These are phyloP conservation scores for Hyles vespertilio DNA, from an alignment of 1,140 invertebrate genomes.

Conservation along the genomic window DNA sequence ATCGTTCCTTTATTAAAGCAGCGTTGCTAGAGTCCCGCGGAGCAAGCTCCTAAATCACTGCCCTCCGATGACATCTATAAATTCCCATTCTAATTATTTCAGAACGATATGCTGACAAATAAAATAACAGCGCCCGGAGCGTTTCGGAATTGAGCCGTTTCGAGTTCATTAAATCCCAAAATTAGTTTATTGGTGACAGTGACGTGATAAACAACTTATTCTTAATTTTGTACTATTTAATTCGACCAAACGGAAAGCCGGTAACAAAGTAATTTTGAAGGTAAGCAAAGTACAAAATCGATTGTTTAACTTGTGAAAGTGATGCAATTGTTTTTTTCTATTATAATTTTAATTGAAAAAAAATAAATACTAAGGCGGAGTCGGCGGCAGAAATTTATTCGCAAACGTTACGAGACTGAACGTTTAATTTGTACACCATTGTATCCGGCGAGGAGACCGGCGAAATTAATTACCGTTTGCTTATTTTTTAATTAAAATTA, in stretches of 20 bases:
- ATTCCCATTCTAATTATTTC: slow-evolving; percentile 63
- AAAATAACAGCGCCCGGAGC: slow-evolving; percentile 52
- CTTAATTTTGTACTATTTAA: slow-evolving; percentile 9
- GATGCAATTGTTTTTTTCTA: slow-evolving; percentile 23
- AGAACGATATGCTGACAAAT: slow-evolving; percentile 55
- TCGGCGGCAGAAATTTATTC: slow-evolving; percentile 30
- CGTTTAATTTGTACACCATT: slow-evolving; percentile 54
- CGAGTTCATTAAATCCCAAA: slow-evolving; percentile 54
- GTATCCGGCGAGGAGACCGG: slow-evolving; percentile 34
- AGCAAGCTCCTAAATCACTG: slow-evolving; percentile 42
- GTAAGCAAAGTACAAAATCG: slow-evolving; percentile 10
- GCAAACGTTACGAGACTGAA: slow-evolving; percentile 29
- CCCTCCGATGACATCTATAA: slow-evolving; percentile 57
- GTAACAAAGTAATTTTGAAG: slow-evolving; percentile 6
- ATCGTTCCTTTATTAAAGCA: slow-evolving; percentile 34
- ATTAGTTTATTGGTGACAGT: slow-evolving; percentile 40
- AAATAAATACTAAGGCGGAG: slow-evolving; percentile 33
- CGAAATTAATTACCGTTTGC: slow-evolving; percentile 57
- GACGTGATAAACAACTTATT: slow-evolving; percentile 28
- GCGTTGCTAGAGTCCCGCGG: slow-evolving; percentile 24
- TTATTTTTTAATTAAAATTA: slow-evolving; percentile 75
- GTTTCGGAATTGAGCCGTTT: slow-evolving; percentile 52
- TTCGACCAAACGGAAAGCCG: neutral
- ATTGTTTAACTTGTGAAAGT: slow-evolving; percentile 11
- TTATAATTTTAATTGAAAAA: slow-evolving; percentile 33